Conservation (phyloP, 2,888 invertebrate species). For the Zygothrica quintamaculata region DNA sequence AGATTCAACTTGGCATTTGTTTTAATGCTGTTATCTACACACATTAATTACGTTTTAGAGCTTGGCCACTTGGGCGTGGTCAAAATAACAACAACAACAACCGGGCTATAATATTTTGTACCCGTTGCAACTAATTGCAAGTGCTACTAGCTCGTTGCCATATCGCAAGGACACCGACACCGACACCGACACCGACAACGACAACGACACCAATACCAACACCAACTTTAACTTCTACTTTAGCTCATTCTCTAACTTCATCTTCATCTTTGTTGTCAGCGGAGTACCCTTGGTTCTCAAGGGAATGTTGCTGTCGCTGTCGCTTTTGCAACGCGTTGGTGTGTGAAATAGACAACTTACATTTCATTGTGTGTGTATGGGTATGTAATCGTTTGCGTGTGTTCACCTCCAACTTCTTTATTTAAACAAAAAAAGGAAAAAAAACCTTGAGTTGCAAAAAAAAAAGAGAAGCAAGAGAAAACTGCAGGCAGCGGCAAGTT, state of each 20-base stretch:
- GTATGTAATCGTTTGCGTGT: slow-evolving; percentile 28
- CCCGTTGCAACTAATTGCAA: slow-evolving; percentile 68
- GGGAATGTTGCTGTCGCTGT: slow-evolving; percentile 37
- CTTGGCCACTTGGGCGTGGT: slow-evolving; percentile 2
- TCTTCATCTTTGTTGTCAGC: not conserved
- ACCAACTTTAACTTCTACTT: too few relatives aligned
- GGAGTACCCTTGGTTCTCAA: slow-evolving; percentile 3
- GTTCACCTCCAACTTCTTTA: slow-evolving; percentile 48
- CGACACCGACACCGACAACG: slow-evolving; percentile 42
- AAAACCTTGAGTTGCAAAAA: not conserved
- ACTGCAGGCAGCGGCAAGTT: slow-evolving; percentile 50
- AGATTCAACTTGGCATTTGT: slow-evolving; percentile 7
- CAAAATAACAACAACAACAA: slow-evolving; percentile 2
- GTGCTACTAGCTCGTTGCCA: slow-evolving; percentile 58
- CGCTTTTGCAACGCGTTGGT: slow-evolving; percentile 65
- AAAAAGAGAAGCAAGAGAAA: slow-evolving; percentile 18
- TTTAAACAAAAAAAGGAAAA: slow-evolving; percentile 32
- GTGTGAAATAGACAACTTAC: slow-evolving; percentile 77
- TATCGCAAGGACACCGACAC: slow-evolving; percentile 59
- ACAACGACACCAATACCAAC: slow-evolving; percentile 43
- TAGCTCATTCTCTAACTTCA: slow-evolving; percentile 7
- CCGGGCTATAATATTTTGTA: slow-evolving; percentile 55
- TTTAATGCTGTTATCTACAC: slow-evolving; percentile 53
- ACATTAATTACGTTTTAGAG: slow-evolving; percentile 64
- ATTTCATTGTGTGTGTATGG: slow-evolving; percentile 40